phyloP scores from a whole-genome alignment of 1,140 invertebrate genomes.

The Monochamus saltuarius region DNA sequence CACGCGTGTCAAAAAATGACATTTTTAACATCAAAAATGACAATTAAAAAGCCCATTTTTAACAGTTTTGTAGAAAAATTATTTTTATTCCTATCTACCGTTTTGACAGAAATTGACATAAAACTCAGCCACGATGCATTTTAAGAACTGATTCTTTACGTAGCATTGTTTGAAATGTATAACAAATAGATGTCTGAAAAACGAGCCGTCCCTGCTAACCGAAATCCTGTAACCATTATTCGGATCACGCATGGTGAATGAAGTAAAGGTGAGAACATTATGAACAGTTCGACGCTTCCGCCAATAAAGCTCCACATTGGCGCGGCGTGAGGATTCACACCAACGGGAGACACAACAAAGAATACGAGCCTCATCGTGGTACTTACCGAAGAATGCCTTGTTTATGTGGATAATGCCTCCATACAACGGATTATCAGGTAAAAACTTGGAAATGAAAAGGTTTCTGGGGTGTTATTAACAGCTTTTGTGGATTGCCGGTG shows the following conservation, averaged over 20 bases:
- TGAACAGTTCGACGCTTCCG: conserved; percentile 22
- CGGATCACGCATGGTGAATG: conserved; percentile 19
- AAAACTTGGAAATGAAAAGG: conserved; percentile 24
- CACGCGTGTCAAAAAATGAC: too few species aligned
- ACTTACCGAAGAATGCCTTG: conserved; percentile 11
- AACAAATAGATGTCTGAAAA: too few species aligned
- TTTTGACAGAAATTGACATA: too few species aligned
- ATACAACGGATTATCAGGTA: conserved; percentile 29
- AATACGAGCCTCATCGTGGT: neutral
- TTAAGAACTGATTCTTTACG: too few species aligned
- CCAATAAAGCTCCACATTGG: conserved; percentile 15
- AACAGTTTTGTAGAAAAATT: too few species aligned
- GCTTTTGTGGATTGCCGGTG: conserved; percentile 9
- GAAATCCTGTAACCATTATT: conserved; percentile 19
- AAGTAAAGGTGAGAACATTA: conserved; percentile 30
- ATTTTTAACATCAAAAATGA: too few species aligned
- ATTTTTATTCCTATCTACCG: too few species aligned
- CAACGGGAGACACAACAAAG: conserved; percentile 23
- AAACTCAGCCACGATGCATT: too few species aligned
- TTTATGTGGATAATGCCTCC: conserved; percentile 26
- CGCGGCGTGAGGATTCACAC: conserved; percentile 24
- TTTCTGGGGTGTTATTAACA: conserved; percentile 21
- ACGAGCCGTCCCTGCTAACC: conserved; percentile 24
- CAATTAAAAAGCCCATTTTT: too few species aligned
- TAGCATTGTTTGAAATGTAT: too few species aligned